Conservation (phyloP, 1,140 invertebrate genomes). For the Saccostrea cuccullata region DNA sequence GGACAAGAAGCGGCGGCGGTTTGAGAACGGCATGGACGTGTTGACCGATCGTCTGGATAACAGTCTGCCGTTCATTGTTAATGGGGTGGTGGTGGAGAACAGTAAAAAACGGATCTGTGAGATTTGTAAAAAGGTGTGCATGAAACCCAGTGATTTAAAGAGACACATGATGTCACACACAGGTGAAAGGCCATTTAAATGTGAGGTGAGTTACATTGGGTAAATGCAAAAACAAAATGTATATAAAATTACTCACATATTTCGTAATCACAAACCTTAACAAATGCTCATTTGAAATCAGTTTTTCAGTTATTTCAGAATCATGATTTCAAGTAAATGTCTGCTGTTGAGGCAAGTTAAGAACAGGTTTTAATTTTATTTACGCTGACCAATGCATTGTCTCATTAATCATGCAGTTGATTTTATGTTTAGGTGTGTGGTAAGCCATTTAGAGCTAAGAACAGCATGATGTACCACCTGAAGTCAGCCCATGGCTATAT, state of each 20-base stretch:
- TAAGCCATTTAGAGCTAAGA: conserved; percentile 68
- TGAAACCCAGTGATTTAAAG: conserved; percentile 74
- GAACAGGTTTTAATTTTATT: no score
- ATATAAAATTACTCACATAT: no score
- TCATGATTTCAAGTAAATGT: no score
- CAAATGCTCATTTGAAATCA: no score
- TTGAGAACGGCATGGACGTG: neutral
- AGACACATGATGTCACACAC: conserved; percentile 77
- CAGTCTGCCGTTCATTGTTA: neutral
- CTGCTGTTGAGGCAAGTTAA: no score
- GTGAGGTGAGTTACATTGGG: conserved; percentile 63
- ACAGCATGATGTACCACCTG: conserved; percentile 73
- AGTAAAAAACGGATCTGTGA: conserved; percentile 57
- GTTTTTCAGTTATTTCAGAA: no score
- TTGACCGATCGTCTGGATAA: neutral
- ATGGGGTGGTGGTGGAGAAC: conserved; percentile 1
- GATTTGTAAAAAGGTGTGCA: conserved; percentile 70
- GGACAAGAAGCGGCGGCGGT: conserved; percentile 39
- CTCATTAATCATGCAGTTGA: no score
- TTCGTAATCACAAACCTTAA: no score
- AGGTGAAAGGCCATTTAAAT: conserved; percentile 74
- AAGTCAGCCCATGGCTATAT: conserved; percentile 72
- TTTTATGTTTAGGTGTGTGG: conserved; percentile 61
- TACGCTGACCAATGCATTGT: no score
- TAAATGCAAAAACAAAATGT: neutral